Conservation (phyloP, 64 coral and sea anemone genomes). For the Montipora sp. region DNA sequence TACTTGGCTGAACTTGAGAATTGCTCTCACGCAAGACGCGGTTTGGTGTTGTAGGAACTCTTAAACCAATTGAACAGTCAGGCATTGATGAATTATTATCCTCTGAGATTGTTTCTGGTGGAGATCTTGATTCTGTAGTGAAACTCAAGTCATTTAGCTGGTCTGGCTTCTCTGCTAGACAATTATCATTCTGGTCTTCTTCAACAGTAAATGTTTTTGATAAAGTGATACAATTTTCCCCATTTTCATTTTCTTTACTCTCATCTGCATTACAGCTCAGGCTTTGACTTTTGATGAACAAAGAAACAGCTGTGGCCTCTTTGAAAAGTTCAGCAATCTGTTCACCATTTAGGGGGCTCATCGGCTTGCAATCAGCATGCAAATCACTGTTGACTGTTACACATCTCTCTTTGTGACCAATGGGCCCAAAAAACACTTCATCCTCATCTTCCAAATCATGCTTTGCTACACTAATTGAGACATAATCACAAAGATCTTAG, state of each 20-base stretch:
- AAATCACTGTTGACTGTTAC: conserved; percentile 69
- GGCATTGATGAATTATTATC: background rate
- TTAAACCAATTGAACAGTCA: background rate
- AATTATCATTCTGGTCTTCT: background rate
- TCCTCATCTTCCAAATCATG: conserved; percentile 81
- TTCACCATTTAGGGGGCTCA: conserved; percentile 86
- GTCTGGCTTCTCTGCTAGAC: background rate
- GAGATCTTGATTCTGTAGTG: background rate
- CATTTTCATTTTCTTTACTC: background rate
- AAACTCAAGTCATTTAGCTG: background rate
- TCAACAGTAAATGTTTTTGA: conserved; percentile 26
- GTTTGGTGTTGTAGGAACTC: background rate
- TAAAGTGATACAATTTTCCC: background rate
- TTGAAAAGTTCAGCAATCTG: conserved; percentile 94
- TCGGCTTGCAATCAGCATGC: conserved; percentile 60
- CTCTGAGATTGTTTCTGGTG: background rate
- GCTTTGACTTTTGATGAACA: conserved; percentile 71
- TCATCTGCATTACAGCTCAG: background rate
- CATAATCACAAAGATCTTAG: background rate
- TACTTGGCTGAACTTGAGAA: background rate
- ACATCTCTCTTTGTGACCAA: conserved; percentile 85
- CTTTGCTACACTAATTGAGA: conserved; percentile 18
- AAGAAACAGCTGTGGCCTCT: conserved; percentile 87
- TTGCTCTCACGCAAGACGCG: conserved; percentile 12
- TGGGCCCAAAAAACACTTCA: conserved; percentile 91